Base-by-base conservation (phyloP, 1,140 invertebrate species). In the Charaxes varanes region DNA sequence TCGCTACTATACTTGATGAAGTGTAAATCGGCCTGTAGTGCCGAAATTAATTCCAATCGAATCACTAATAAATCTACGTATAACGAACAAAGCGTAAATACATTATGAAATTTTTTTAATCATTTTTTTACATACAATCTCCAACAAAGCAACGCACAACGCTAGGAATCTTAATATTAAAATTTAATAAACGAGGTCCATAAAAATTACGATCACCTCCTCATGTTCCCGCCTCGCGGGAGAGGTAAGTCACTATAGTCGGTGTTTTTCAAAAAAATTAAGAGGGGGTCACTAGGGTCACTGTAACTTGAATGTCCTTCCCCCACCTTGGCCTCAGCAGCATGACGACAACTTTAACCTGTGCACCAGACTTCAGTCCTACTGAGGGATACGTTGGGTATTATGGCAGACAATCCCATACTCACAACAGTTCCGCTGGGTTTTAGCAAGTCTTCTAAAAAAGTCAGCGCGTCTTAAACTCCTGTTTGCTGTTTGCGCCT, bases 21-120 rank as follows among this genome's bases (percentile, higher is more conserved):
- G n/a, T n/a, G n/a, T n/a, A n/a, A n/a, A n/a, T n/a, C n/a, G n/a
- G n/a, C n/a, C n/a, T n/a, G n/a, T n/a, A n/a, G n/a, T n/a, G n/a
- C n/a, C 26, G 27, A 51, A 45, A 43, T 31, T 38, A 50, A 50
- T 43, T 34, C 27, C 26, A 16, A 15, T 27, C 30, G 13, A 18
- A 41, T 31, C 17, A 49, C 62, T 72, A 78, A 68, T 61, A 67
- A 72, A 68, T 71, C 67, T 47, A 56, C 64, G 71, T 34, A 73
- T 57, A 71, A 71, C 62, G 55, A 74, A 66, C 60, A 59, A 73
- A 79, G 69, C 69, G 53, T 72, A 74, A 63, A 65, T 70, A 78
- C 53, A 62, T 65, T 53, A 56, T 42, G 32, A 59, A 57, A 51
- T 13, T 8, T n/a, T 27, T 47, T 55, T 57, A 51, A 27, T 31